Base-by-base conservation (phyloP, 2,888 invertebrate species). In the Ditula angustiorana region DNA sequence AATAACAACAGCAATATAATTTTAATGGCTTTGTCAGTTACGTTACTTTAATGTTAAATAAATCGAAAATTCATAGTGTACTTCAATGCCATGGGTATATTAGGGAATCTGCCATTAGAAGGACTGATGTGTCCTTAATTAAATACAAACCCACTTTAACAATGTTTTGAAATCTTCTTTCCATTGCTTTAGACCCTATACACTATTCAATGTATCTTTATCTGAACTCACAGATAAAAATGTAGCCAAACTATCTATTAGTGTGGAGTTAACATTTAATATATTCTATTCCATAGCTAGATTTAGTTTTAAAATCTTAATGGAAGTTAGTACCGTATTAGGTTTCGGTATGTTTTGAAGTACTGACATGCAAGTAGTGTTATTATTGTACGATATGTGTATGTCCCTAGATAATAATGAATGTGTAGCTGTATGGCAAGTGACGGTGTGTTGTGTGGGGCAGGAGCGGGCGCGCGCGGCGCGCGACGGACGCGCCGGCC, bases 381-480 rank as follows among this genome's bases (percentile, higher is more conserved):
- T 41, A 50, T 19, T 58, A n/a, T 24, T 52, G 50, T 58, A 33
- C 50, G 57, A 62, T 55, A 10, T 55, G 57, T 63, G 50, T 63
- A 41, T 58, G 50, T 64, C 35, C 47, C 44, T 52, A 59, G 59
- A 46, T 28, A 58, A 21, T 64, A 59, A 28, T 47, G 47, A 46
- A 50, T 58, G 53, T 61, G 50, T 55, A 37, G 56, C 37, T 13
- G 66, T 71, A 72, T 72, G 70, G 74, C 72, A 72, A 72, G 75
- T 86, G 87, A 87, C 81, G 74, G 79, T 81, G 83, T 87, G 82
- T 88, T 87, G 77, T 86, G 79, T 85, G 88, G 87, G 89, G 82
- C 90, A 90, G 92, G 89, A 90, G 90, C 89, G 89, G 88, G 79
- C 87, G 90, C 78, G 80, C 86, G 78, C 89, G 92, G 91, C 85